Conservation (phyloP, 2,797 vertebrate species). For the Schizopygopsis malacanthus region DNA sequence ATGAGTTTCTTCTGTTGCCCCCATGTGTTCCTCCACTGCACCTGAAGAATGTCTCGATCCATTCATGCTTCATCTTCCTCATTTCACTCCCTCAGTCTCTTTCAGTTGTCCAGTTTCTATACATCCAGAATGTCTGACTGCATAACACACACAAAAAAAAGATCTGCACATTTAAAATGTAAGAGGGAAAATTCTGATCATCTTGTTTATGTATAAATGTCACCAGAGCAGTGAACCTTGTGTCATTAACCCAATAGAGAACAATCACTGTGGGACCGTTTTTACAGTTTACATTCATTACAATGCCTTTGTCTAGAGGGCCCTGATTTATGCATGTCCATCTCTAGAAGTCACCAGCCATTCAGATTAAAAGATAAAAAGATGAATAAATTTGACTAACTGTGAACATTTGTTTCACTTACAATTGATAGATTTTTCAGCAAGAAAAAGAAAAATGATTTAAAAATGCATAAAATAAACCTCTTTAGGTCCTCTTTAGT, state of each 20-base stretch:
- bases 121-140: background rate
- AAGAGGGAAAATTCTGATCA: background rate
- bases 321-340: background rate
- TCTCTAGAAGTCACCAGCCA: background rate
- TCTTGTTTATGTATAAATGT: conserved; percentile 35
- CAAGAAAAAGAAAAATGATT: background rate
- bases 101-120: background rate
- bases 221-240: conserved; percentile 54
- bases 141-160: too few relatives aligned
- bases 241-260: conserved; percentile 24
- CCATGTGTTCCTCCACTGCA: conserved; percentile 6
- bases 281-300: conserved; percentile 52
- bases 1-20: conserved; percentile 5
- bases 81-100: background rate
- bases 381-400: background rate
- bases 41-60: conserved; percentile 20
- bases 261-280: conserved; percentile 34
- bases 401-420: background rate
- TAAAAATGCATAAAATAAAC: background rate
- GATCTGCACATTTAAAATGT: background rate
- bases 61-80: background rate
- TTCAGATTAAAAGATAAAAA: background rate
- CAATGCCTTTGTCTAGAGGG: conserved; percentile 7
- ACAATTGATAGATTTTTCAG: background rate
- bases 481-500: background rate